These are phyloP conservation scores for Pteria penguin DNA, from an alignment of 2,888 invertebrate species.

Conservation along the genomic window DNA sequence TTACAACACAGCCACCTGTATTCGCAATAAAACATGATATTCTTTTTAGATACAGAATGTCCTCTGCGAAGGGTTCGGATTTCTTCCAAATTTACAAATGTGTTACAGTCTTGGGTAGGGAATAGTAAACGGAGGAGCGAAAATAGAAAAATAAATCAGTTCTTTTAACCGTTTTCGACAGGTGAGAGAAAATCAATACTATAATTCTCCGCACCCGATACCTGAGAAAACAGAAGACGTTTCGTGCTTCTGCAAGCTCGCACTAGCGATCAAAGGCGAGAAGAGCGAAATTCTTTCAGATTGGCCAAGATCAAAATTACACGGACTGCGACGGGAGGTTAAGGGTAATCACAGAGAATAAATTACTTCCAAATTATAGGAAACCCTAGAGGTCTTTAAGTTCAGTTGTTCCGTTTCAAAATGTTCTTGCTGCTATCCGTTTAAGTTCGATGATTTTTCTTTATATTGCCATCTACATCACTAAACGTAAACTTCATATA, in stretches of 20 bases:
- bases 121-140: neutral
- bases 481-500: too few relatives aligned
- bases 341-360: neutral
- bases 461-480: neutral
- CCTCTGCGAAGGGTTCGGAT: neutral
- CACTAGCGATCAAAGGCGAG: neutral
- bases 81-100: neutral
- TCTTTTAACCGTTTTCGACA: neutral
- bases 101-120: neutral
- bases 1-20: too few relatives aligned
- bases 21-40: too few relatives aligned
- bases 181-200: neutral
- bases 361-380: neutral
- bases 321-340: too few relatives aligned
- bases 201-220: neutral
- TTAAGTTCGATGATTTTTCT: neutral
- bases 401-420: neutral
- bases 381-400: neutral
- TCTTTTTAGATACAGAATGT: too few relatives aligned
- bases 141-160: neutral
- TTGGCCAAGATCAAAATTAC: too few relatives aligned
- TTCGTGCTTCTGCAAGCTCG: neutral
- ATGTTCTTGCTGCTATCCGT: neutral
- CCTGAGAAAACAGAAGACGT: neutral
- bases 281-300: neutral